Evolutionary conservation across 64 coral and sea anemone genomes (phyloP).

Genomic region (Dendronephthya gigantea): DNA sequence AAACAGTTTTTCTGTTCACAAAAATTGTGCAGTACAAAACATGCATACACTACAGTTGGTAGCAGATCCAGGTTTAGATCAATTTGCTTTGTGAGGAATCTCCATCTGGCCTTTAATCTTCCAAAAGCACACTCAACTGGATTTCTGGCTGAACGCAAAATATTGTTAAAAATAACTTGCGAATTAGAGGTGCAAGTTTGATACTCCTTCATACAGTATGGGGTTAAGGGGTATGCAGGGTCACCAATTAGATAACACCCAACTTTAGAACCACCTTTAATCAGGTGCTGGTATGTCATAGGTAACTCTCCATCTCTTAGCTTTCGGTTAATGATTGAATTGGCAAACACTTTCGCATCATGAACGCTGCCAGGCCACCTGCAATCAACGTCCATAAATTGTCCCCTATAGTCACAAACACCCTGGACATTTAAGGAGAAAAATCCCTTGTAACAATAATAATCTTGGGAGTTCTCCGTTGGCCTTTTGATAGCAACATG

Average conservation of each 20-base stretch:
- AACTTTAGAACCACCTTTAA: neutral
- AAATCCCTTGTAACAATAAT: neutral
- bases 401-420: neutral
- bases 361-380: neutral
- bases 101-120: neutral
- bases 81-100: neutral
- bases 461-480: constrained; percentile 5
- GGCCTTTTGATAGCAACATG: constrained; percentile 20
- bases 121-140: constrained; percentile 8
- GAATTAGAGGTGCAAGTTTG: neutral
- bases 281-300: neutral
- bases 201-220: constrained; percentile 6
- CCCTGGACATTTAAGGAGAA: neutral
- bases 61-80: neutral
- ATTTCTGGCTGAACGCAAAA: neutral
- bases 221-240: neutral
- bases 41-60: neutral
- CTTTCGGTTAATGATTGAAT: neutral
- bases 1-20: neutral
- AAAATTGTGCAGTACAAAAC: constrained; percentile 1
- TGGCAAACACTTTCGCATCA: neutral
- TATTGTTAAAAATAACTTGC: constrained; percentile 3
- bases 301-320: neutral
- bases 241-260: neutral
- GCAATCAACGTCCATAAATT: constrained; percentile 1